Percentiles rank a stretch among this genome's conserved stretches.
Evolutionary conservation across 2,888 invertebrate genomes (phyloP).

Genomic region (Andrena flavipes): DNA sequence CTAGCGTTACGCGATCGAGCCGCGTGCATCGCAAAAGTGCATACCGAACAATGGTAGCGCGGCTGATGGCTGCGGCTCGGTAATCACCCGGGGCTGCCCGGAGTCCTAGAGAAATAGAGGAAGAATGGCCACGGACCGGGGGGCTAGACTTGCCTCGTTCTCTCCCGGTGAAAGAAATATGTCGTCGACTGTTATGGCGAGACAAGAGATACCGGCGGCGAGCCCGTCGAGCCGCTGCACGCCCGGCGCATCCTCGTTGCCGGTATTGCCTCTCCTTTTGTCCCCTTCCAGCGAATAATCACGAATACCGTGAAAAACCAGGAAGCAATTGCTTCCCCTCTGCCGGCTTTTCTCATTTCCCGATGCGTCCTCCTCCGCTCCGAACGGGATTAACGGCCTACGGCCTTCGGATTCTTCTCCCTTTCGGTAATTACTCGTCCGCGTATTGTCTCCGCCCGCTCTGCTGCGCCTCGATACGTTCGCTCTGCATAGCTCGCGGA

Average conservation of each 20-base stretch:
- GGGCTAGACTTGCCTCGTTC: constrained; percentile 41
- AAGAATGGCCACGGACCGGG: constrained; percentile 7
- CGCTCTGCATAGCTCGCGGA: not conserved
- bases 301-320: constrained; percentile 62
- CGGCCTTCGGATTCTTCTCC: constrained; percentile 16
- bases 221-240: not conserved
- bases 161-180: constrained; percentile 45
- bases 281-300: constrained; percentile 65
- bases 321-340: constrained; percentile 45
- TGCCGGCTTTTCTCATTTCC: constrained; percentile 28
- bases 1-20: constrained; percentile 3
- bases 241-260: constrained; percentile 6
- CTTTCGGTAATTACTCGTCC: not conserved
- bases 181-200: constrained; percentile 33
- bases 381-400: constrained; percentile 30
- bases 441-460: not conserved
- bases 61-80: not conserved
- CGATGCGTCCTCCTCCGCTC: constrained; percentile 12
- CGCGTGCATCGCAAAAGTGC: constrained; percentile 9
- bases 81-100: not conserved
- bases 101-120: constrained; percentile 13
- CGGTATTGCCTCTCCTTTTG: constrained; percentile 59
- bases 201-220: constrained; percentile 10
- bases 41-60: not conserved
- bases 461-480: not conserved